Conservation (phyloP, 2,113 vertebrate genomes). For the Hyperoodon ampullatus region DNA sequence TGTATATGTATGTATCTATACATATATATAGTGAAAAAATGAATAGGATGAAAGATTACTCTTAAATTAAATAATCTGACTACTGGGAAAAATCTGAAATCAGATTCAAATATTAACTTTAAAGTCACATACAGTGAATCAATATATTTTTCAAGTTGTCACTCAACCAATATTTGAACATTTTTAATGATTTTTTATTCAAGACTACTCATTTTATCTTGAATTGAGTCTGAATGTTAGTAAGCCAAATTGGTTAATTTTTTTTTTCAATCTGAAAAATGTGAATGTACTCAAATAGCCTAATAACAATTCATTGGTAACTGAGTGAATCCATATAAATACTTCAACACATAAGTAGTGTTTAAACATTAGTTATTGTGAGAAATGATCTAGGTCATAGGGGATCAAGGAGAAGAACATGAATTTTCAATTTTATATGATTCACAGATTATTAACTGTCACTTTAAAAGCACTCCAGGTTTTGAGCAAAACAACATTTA, state of each 20-base stretch:
- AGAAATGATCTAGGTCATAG: constrained; percentile 5
- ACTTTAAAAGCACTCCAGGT: constrained; percentile 39
- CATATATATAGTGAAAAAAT: neutral
- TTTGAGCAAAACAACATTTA: constrained; percentile 56
- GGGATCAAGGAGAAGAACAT: neutral
- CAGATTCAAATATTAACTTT: neutral
- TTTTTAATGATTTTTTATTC: neutral
- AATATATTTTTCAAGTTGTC: neutral
- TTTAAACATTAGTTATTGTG: neutral
- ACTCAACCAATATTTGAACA: neutral
- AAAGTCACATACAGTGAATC: neutral
- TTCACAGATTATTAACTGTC: constrained; percentile 63
- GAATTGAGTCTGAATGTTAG: neutral
- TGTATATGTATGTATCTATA: neutral
- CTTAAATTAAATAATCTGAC: neutral
- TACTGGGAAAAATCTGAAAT: neutral
- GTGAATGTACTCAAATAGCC: neutral
- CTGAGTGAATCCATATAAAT: neutral
- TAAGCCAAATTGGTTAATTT: neutral
- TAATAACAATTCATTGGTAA: neutral
- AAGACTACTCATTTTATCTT: neutral
- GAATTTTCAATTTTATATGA: constrained; percentile 52
- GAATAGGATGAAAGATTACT: neutral
- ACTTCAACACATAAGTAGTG: neutral
- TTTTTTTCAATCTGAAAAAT: neutral